A percentile compares a stretch with the other conserved stretches of the same genome.
These are phyloP conservation scores for Melanotaenia trifasciata DNA, from an alignment of 2,797 vertebrate genomes.

Conservation along the genomic window DNA sequence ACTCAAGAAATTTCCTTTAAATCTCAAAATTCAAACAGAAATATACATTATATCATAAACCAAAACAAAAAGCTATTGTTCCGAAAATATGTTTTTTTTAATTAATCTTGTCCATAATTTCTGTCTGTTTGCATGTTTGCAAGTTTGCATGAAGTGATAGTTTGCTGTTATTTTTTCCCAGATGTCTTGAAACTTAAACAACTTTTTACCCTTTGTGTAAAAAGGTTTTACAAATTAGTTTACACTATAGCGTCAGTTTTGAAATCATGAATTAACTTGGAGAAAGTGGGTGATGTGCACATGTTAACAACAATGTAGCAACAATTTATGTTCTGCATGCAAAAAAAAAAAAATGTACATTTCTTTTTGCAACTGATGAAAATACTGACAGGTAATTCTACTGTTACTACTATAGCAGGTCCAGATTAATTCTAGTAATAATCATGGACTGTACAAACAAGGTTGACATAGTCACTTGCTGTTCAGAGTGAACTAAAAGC, in stretches of 20 bases:
- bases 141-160: too few species aligned
- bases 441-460: neutral
- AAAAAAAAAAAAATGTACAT: neutral
- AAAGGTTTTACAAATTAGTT: too few species aligned
- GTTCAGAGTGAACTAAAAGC: too few species aligned
- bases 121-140: too few species aligned
- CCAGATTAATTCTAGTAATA: neutral
- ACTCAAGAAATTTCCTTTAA: neutral
- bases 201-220: too few species aligned
- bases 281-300: neutral
- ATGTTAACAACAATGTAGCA: neutral
- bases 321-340: neutral
- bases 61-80: neutral
- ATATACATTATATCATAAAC: neutral
- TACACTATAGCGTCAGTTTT: too few species aligned
- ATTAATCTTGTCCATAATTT: neutral
- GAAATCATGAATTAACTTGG: too few species aligned
- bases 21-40: neutral
- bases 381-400: neutral
- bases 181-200: too few species aligned
- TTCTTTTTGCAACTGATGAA: neutral
- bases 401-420: neutral
- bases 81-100: neutral
- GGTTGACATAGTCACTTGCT: neutral
- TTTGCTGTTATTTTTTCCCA: too few species aligned